phyloP scores from a whole-genome alignment of 2,113 vertebrate species.

The Coptodon bakossiorum region DNA sequence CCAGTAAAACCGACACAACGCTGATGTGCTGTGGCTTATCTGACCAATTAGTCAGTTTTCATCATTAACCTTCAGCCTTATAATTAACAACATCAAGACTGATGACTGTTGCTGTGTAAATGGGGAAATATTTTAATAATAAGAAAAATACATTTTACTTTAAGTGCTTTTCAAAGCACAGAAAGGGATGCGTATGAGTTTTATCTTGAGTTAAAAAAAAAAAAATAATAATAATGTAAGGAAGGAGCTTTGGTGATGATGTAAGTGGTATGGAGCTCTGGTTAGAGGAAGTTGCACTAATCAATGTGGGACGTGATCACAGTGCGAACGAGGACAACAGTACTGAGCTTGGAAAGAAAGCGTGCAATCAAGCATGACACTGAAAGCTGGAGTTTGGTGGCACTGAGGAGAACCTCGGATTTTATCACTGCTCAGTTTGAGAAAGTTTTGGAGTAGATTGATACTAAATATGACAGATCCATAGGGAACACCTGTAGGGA shows the following conservation, averaged over 20 bases:
- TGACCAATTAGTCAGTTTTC: not conserved
- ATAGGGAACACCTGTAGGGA: accelerated
- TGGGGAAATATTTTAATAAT: not conserved
- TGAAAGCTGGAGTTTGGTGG: not conserved
- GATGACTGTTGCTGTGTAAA: not conserved
- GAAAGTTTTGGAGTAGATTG: not conserved
- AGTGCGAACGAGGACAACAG: not conserved
- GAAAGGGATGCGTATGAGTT: not conserved
- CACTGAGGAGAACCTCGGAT: not conserved
- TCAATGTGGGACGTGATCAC: not conserved
- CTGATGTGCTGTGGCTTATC: not conserved
- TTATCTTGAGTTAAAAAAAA: not conserved
- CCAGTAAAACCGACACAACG: not conserved
- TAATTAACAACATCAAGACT: not conserved
- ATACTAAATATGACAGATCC: not conserved
- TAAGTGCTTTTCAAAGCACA: no score
- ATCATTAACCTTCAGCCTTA: not conserved
- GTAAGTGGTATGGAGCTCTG: not conserved
- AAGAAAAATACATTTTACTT: no score
- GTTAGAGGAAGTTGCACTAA: not conserved
- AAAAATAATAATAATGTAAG: accelerated
- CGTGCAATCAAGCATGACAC: not conserved
- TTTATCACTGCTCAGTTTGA: not conserved
- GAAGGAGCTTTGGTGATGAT: not conserved
- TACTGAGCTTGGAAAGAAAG: not conserved